Evolutionary conservation across 2,888 invertebrate genomes (phyloP), one percentile per base, ranked within the genome.

Genomic region (Orthosia gracilis): DNA sequence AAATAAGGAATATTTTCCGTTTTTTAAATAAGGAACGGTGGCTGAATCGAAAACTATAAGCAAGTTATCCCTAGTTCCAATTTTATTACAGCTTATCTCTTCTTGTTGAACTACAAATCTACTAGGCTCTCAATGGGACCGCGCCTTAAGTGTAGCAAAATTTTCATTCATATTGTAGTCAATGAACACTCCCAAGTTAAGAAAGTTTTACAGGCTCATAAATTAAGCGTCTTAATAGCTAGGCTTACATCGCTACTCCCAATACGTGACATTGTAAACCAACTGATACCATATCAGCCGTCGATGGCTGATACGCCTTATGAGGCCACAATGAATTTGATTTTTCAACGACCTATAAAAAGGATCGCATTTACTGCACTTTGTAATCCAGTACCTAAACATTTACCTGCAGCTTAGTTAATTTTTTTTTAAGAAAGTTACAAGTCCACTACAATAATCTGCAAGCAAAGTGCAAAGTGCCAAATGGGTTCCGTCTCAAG

Each of bases 211-310:
- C 1, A n/a, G 13, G 17, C 21, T 64, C 2, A 26, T 64, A 57
- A 31, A 40, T 57, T 50, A 45, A 49, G n/a, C 11, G 49, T 55
- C n/a, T 4, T 26, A 21, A 15, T 57, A 57, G n/a, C 23, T 21
- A 26, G 18, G 12, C 21, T 45, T 52, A 64, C 9, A 74, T 21
- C 5, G 13, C 50, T 31, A 76, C 50, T 74, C 9, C 13, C 4
- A 62, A 18, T 77, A 77, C 78, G 76, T 76, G 78, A 76, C 62
- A 69, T 63, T 57, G 18, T 77, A 69, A 77, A 76, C 45, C 4
- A 47, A 62, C 47, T 57, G 78, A 57, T 77, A 62, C 1, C 21
- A 17, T 69, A 74, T 76, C 74, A 76, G 13, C 17, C 18, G 2
- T 31, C 4, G 15, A 52, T 65, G 47, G 57, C 65, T 65, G 76